phyloP scores from a whole-genome alignment of 1,140 invertebrate species.

The Mya arenaria region DNA sequence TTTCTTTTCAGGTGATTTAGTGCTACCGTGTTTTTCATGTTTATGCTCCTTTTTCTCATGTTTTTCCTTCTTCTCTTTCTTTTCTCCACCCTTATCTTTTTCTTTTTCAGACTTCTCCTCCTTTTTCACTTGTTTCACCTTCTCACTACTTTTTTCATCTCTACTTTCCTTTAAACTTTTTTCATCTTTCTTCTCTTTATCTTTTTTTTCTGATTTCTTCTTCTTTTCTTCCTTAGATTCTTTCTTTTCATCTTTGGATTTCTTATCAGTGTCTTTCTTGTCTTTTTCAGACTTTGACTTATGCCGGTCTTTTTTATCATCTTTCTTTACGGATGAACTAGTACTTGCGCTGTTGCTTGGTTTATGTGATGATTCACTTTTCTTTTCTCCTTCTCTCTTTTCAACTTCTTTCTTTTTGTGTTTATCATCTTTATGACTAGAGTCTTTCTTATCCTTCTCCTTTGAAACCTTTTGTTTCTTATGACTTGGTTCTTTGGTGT shows the following conservation, averaged over 20 bases:
- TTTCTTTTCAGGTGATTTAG: slow-evolving; percentile 54
- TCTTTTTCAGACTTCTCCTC: slow-evolving; percentile 34
- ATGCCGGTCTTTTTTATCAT: slow-evolving; percentile 54
- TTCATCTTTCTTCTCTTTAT: slow-evolving; percentile 41
- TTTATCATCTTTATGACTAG: slow-evolving; percentile 45
- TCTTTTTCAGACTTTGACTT: slow-evolving; percentile 53
- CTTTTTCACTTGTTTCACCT: slow-evolving; percentile 32
- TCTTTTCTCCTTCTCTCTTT: slow-evolving; percentile 40
- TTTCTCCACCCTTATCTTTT: slow-evolving; percentile 40
- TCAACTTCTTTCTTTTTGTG: slow-evolving; percentile 45
- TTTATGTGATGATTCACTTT: slow-evolving; percentile 40
- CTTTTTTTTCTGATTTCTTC: slow-evolving; percentile 51
- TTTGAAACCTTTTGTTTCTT: slow-evolving; percentile 49
- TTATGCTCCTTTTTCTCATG: slow-evolving; percentile 47
- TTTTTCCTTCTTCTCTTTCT: slow-evolving; percentile 51
- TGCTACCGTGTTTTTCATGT: slow-evolving; percentile 48
- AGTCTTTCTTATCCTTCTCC: slow-evolving; percentile 49
- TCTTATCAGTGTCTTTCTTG: slow-evolving; percentile 52
- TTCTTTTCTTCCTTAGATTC: slow-evolving; percentile 59
- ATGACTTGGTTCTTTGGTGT: slow-evolving; percentile 45
- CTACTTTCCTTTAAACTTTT: slow-evolving; percentile 38
- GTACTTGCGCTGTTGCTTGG: slow-evolving; percentile 25
- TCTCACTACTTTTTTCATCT: slow-evolving; percentile 41
- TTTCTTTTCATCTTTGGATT: slow-evolving; percentile 53
- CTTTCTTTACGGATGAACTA: too few species aligned